These are phyloP conservation scores for Vannuccia rotundouncinata DNA, from an alignment of 2,888 invertebrate species.

Conservation along the genomic window DNA sequence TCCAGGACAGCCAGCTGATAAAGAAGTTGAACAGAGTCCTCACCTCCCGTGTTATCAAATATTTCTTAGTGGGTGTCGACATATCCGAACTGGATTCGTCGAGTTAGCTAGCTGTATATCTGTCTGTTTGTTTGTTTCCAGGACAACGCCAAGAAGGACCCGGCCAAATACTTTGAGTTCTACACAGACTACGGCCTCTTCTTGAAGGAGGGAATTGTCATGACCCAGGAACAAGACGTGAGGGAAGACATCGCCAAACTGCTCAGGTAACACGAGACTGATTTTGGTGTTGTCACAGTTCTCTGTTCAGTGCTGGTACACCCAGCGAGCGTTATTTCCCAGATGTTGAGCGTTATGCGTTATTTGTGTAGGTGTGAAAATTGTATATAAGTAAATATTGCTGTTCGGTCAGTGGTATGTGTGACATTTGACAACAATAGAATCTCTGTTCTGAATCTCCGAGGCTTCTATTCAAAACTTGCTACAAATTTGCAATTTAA, in stretches of 20 bases:
- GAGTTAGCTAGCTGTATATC: neutral
- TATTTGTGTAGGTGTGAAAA: too few relatives aligned
- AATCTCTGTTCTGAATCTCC: too few relatives aligned
- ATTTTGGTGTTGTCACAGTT: too few relatives aligned
- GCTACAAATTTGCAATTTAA: too few relatives aligned
- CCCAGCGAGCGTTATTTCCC: too few relatives aligned
- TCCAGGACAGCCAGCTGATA: slow-evolving; percentile 86
- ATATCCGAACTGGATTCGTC: slow-evolving; percentile 52
- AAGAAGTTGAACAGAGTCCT: slow-evolving; percentile 47
- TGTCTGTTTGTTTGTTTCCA: slow-evolving; percentile 64
- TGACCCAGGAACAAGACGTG: slow-evolving; percentile 69
- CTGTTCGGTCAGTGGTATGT: too few relatives aligned
- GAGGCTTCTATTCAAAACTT: too few relatives aligned
- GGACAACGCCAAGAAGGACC: slow-evolving; percentile 76
- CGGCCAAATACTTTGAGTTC: slow-evolving; percentile 73
- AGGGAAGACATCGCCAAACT: slow-evolving; percentile 76
- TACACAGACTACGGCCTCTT: slow-evolving; percentile 86
- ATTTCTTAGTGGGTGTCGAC: slow-evolving; percentile 68
- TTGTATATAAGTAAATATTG: too few relatives aligned
- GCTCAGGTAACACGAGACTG: too few relatives aligned
- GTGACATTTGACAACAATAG: too few relatives aligned
- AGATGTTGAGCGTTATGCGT: too few relatives aligned
- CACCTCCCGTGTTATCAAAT: slow-evolving; percentile 36
- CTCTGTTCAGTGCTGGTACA: too few relatives aligned
- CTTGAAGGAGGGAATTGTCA: slow-evolving; percentile 88